Conservation (phyloP, 2,797 vertebrate genomes). For the Muraenolepis orangiensis region DNA sequence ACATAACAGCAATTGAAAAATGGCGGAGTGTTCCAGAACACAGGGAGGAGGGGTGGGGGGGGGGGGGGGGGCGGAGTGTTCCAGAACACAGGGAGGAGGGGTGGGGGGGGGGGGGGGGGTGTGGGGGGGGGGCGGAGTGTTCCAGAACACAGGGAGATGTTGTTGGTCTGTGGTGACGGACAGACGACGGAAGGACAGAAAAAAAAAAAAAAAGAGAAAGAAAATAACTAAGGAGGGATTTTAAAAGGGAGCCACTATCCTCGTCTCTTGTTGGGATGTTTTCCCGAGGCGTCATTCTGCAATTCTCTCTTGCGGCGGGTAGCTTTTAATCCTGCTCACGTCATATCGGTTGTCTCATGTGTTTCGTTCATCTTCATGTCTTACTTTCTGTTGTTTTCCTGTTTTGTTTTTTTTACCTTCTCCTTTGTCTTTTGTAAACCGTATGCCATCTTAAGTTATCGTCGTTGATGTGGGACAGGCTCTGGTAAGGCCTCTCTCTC, state of each 20-base stretch:
- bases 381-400: conserved; percentile 20
- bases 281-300: conserved; percentile 21
- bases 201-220: conserved; percentile 36
- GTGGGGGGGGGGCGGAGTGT: no score
- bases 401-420: conserved; percentile 40
- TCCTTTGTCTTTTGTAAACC: conserved; percentile 56
- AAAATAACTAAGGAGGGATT: conserved; percentile 34
- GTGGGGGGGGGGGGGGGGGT: no score
- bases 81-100: no score
- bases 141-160: no score
- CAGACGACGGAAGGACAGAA: conserved; percentile 20
- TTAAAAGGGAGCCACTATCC: conserved; percentile 19
- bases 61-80: no score
- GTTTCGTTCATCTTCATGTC: conserved; percentile 53
- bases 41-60: no score
- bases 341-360: conserved; percentile 52
- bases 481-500: conserved; percentile 64
- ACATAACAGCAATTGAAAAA: no score
- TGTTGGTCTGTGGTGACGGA: conserved; percentile 42
- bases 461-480: conserved; percentile 65
- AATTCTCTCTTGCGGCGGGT: conserved; percentile 33
- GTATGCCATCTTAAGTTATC: conserved; percentile 59
- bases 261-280: neutral
- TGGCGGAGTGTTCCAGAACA: no score
- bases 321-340: conserved; percentile 51